Base-by-base conservation (phyloP, 2,888 invertebrate genomes). In the Cetonia aurata region DNA sequence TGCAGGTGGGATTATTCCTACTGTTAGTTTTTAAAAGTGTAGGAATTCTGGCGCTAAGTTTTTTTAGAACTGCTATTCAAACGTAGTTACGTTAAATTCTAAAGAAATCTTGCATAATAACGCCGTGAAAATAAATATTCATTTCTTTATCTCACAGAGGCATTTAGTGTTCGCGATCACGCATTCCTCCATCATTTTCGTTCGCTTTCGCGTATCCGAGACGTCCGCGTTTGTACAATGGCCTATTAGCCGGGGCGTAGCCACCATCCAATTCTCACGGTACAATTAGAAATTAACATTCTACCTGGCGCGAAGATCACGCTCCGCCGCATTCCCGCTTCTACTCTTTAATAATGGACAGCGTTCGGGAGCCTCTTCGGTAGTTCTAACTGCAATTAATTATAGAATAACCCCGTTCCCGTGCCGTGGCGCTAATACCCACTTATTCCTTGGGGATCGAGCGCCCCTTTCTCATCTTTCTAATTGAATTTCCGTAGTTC, bases 201-300 rank as follows among this genome's bases (percentile, higher is more conserved):
- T 25, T 25, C 6, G 12, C n/a, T 25, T n/a, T 9, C 31, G 44
- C 31, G 25, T 12, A 8, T 19, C n/a, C 53, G 8, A n/a, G 4
- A n/a, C 53, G 53, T 25, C 31, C 53, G 10, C n/a, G 31, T 25
- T n/a, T 25, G 6, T 12, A 53, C 53, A 53, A 53, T 53, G 31
- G 31, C 53, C 31, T 31, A 53, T 53, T 53, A 31, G 25, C 25
- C 25, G 9, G 25, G 25, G 25, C 25, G 25, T 53, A 53, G 6
- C 53, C 53, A n/a, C 53, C 31, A 25, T 31, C 25, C 53, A 31
- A 19, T 53, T 53, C 53, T 25, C 53, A 53, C 53, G 10, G n/a
- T 15, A 53, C 53, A 17, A 53, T 53, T 53, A 25, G 53, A 53
- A 53, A 53, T 53, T 53, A 53, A 53, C 53, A 53, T 19, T 53